phyloP scores from a whole-genome alignment of 2,113 vertebrate species.

The Onychostruthus taczanowskii region DNA sequence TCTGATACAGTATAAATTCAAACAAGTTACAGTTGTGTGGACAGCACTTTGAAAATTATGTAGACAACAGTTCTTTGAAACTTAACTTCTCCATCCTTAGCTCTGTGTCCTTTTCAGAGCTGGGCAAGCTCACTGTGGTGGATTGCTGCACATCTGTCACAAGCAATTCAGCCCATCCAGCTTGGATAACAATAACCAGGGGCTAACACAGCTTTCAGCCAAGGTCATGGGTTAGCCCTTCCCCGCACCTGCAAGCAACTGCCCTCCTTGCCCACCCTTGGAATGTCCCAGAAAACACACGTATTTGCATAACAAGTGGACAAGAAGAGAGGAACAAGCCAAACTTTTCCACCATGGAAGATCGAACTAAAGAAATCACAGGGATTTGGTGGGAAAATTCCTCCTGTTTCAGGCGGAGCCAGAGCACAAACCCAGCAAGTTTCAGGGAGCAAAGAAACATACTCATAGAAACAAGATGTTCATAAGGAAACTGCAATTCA shows the following conservation, averaged over 20 bases:
- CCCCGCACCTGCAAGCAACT: not conserved
- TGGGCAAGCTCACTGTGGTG: not conserved
- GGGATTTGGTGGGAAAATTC: not conserved
- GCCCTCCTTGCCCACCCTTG: not conserved
- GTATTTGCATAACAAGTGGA: not conserved
- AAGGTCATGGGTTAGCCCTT: constrained; percentile 21
- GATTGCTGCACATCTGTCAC: constrained; percentile 20
- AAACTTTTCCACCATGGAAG: not conserved
- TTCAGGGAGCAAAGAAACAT: not conserved
- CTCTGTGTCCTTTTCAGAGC: not conserved
- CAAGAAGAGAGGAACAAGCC: not conserved
- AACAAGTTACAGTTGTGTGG: not conserved
- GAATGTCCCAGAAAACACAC: not conserved
- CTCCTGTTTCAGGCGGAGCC: not conserved
- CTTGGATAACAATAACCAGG: not conserved
- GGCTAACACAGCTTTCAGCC: not conserved
- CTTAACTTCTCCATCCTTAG: not conserved
- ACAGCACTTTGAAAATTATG: not conserved
- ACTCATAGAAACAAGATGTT: not conserved
- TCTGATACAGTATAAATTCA: not conserved
- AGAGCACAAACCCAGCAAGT: not conserved
- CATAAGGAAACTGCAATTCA: not conserved
- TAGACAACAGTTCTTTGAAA: not conserved
- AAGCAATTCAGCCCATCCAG: not conserved
- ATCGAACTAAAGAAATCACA: not conserved